Evolutionary conservation across 2,113 vertebrate species (phyloP).

Genomic region (Eulemur rufifrons): DNA sequence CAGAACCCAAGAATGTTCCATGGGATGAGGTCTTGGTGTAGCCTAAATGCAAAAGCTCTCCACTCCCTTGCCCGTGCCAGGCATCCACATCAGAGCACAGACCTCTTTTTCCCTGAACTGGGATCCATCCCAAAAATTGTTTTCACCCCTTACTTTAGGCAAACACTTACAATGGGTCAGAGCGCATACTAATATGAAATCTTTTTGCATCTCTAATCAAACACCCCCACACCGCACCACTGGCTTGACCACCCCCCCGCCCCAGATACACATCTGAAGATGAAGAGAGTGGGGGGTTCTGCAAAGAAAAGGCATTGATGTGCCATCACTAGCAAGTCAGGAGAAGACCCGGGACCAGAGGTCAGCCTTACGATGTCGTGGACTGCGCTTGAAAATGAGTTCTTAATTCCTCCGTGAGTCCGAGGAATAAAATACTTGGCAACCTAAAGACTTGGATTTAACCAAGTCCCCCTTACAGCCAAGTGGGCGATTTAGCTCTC

Average conservation of each 20-base stretch:
- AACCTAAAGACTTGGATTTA: neutral
- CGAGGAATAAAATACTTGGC: neutral
- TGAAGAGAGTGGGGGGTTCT: neutral
- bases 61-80: neutral
- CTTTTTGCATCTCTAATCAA: neutral
- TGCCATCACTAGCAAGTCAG: neutral
- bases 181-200: neutral
- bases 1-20: neutral
- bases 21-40: neutral
- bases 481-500: neutral
- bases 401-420: neutral
- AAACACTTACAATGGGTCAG: neutral
- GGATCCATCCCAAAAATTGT: neutral
- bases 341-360: neutral
- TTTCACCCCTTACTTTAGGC: neutral
- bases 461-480: neutral
- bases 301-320: neutral
- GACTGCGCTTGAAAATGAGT: neutral
- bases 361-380: neutral
- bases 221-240: neutral
- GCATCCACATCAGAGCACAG: neutral
- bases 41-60: neutral
- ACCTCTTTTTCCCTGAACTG: neutral
- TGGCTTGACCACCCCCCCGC: fast-evolving
- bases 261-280: neutral